Evolutionary conservation across 1,140 invertebrate species (phyloP).

Genomic region (Belonocnema kinseyi): DNA sequence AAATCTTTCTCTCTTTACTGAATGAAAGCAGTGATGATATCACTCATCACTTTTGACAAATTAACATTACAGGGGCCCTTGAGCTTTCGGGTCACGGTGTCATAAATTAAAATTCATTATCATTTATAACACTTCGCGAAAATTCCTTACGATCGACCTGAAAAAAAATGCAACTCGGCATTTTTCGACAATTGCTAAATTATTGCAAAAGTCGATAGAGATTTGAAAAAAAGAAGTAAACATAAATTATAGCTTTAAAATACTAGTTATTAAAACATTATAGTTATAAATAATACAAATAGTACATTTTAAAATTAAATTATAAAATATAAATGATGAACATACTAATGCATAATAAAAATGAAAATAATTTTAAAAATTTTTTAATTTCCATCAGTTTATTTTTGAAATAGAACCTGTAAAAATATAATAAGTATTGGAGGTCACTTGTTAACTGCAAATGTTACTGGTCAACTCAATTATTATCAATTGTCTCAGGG

Average conservation of each 20-base stretch:
- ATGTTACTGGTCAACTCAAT: conserved; percentile 2
- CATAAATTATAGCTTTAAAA: too few relatives aligned
- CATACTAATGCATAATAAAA: too few relatives aligned
- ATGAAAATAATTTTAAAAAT: too few relatives aligned
- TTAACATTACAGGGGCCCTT: background rate
- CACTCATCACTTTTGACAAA: conserved; percentile 18
- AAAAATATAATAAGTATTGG: background rate
- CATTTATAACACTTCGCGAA: background rate
- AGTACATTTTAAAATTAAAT: too few relatives aligned
- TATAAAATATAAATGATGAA: too few relatives aligned
- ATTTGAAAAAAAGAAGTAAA: too few relatives aligned
- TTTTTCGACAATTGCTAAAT: background rate
- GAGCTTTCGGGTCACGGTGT: background rate
- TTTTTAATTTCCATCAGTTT: too few relatives aligned
- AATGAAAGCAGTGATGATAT: conserved; percentile 10
- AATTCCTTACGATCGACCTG: background rate
- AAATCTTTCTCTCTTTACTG: too few relatives aligned
- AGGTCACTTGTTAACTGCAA: background rate
- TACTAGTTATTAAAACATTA: too few relatives aligned
- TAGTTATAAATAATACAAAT: too few relatives aligned
- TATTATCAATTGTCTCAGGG: conserved; percentile 7
- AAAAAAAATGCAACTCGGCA: too few relatives aligned
- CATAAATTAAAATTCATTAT: conserved; percentile 9
- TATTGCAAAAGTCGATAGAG: background rate
- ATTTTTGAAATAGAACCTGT: background rate